These are phyloP conservation scores for Oreortyx pictus DNA, from an alignment of 2,797 vertebrate species.

Conservation along the genomic window DNA sequence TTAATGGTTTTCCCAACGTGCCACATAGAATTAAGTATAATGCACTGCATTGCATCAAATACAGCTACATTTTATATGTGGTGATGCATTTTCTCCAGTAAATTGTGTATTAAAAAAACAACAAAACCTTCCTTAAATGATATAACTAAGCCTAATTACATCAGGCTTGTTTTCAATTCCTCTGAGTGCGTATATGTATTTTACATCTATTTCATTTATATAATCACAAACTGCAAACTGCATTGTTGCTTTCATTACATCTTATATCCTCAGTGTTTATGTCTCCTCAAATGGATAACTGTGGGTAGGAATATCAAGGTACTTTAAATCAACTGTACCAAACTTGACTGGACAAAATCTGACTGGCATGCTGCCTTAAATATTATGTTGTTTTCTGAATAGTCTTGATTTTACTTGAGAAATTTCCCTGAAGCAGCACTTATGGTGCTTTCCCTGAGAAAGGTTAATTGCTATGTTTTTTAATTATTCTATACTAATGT, in stretches of 20 bases:
- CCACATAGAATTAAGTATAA: not conserved
- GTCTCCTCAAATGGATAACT: not conserved
- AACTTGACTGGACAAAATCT: not conserved
- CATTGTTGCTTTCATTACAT: not conserved
- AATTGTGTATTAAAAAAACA: not conserved
- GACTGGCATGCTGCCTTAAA: not conserved
- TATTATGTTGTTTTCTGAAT: not conserved
- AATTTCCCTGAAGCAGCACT: slow-evolving; percentile 41
- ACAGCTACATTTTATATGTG: not conserved
- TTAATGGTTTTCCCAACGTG: not conserved
- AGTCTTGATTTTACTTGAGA: slow-evolving; percentile 10
- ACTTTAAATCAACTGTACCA: not conserved
- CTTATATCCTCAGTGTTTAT: not conserved
- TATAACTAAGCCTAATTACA: not conserved
- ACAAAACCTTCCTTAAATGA: not conserved
- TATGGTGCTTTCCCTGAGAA: not conserved
- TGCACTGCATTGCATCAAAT: not conserved
- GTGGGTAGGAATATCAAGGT: not conserved
- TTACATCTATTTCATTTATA: not conserved
- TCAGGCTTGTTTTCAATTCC: not conserved
- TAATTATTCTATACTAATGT: slow-evolving; percentile 53
- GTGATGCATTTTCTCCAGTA: not conserved
- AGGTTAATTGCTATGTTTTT: slow-evolving; percentile 56
- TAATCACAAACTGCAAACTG: not conserved
- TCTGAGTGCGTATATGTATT: not conserved